A percentile compares a stretch with the other conserved stretches of the same genome.
Conservation (phyloP, 2,113 vertebrate genomes). For the Eolophus roseicapilla region DNA sequence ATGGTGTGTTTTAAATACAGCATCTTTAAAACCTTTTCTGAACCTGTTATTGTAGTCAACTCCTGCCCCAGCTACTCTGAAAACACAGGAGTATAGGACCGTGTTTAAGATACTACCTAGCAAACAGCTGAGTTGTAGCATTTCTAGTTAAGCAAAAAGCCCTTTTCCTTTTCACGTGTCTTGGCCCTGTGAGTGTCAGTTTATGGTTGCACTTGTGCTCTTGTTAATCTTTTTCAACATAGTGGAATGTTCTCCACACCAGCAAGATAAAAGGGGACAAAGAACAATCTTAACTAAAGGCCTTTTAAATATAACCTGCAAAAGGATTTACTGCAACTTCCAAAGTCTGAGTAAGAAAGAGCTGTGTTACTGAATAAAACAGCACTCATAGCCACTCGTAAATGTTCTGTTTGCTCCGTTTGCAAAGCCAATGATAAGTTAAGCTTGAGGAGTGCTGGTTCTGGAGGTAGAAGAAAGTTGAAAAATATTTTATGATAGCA, state of each 20-base stretch:
- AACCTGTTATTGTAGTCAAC: neutral
- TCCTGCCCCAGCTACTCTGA: neutral
- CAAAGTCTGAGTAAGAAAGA: neutral
- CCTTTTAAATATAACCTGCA: neutral
- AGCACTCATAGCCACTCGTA: neutral
- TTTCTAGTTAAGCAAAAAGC: neutral
- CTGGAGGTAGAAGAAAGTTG: neutral
- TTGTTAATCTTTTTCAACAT: neutral
- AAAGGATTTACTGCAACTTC: neutral
- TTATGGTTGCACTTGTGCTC: neutral
- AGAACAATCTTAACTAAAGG: neutral
- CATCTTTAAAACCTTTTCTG: neutral
- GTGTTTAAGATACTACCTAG: neutral
- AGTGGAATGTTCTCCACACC: neutral
- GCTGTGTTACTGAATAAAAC: neutral
- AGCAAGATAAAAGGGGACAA: conserved; percentile 1
- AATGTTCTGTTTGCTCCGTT: neutral
- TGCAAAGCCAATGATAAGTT: neutral
- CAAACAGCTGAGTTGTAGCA: neutral
- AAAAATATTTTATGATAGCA: neutral
- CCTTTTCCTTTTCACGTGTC: neutral
- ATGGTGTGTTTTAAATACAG: neutral
- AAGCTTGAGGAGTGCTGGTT: neutral
- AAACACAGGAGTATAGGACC: neutral
- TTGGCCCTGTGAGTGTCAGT: neutral